A percentile compares a stretch with the other conserved stretches of the same genome.
These are phyloP conservation scores for Phyllotis vaccarum DNA, from an alignment of 2,797 vertebrate species.

Conservation along the genomic window DNA sequence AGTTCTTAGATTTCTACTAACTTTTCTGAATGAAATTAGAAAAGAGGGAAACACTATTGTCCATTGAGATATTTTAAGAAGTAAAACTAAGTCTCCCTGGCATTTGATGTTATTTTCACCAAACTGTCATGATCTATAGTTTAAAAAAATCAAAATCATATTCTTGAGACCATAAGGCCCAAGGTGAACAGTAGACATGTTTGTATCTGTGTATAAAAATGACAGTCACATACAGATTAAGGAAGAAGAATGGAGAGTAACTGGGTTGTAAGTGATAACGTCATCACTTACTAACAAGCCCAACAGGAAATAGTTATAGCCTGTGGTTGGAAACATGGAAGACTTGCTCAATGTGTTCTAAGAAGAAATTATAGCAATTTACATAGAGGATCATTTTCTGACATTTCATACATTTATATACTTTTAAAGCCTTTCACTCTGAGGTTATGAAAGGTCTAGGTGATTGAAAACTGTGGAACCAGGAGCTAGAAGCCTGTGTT, in stretches of 20 bases:
- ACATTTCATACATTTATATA: background rate
- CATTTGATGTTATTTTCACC: background rate
- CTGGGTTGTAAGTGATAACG: background rate
- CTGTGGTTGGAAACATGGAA: background rate
- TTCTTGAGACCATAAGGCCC: background rate
- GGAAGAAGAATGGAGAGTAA: slow-evolving; percentile 8
- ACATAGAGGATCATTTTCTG: background rate
- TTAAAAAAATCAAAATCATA: background rate
- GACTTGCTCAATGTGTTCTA: background rate
- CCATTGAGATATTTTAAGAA: background rate
- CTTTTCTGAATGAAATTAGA: background rate
- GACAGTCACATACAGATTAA: background rate
- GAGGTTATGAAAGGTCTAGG: background rate
- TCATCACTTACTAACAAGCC: background rate
- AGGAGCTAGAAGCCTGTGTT: background rate
- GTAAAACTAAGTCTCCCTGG: background rate
- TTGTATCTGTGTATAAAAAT: background rate
- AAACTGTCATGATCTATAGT: background rate
- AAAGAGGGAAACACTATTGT: background rate
- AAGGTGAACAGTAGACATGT: too few relatives aligned
- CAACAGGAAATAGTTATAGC: background rate
- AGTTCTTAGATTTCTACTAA: background rate
- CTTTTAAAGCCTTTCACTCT: background rate
- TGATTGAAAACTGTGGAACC: background rate
- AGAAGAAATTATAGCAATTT: background rate